Conservation (phyloP, 1,140 invertebrate species). For the Zaprionus lachaisei region DNA sequence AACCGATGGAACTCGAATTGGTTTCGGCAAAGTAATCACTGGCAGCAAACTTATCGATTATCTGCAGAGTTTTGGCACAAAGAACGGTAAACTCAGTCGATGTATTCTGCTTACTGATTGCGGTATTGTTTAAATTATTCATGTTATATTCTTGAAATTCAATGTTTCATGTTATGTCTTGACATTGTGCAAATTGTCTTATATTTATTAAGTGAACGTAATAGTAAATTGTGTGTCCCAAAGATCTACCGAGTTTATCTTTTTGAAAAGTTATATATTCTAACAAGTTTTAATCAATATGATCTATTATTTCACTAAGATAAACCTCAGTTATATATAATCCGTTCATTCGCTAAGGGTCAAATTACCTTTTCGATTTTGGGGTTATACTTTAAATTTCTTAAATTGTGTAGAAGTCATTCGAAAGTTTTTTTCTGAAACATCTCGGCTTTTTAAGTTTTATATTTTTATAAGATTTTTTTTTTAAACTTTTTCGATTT, state of each 20-base stretch:
- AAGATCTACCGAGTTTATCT: too few species aligned
- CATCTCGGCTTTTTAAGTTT: not conserved
- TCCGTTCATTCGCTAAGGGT: not conserved
- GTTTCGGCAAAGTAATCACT: conserved; percentile 62
- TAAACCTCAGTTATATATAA: too few species aligned
- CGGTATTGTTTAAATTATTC: conserved; percentile 48
- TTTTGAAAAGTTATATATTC: too few species aligned
- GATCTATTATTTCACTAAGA: too few species aligned
- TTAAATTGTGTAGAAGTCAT: not conserved
- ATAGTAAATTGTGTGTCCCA: not conserved
- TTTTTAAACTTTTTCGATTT: not conserved
- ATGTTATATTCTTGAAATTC: conserved; percentile 25
- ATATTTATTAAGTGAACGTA: too few species aligned
- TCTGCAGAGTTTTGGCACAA: conserved; percentile 72
- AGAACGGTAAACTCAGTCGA: conserved; percentile 72
- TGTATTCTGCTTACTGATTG: conserved; percentile 56
- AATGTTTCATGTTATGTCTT: conserved; percentile 7
- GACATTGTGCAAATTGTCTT: conserved; percentile 23
- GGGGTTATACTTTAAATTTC: not conserved
- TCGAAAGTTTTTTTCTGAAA: not conserved
- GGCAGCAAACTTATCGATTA: conserved; percentile 68
- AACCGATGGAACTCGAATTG: conserved; percentile 67
- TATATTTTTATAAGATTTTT: not conserved
- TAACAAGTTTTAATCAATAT: too few species aligned
- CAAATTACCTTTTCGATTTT: not conserved